These are phyloP conservation scores for Okamejei kenojei DNA, from an alignment of 2,797 vertebrate genomes.

Conservation along the genomic window DNA sequence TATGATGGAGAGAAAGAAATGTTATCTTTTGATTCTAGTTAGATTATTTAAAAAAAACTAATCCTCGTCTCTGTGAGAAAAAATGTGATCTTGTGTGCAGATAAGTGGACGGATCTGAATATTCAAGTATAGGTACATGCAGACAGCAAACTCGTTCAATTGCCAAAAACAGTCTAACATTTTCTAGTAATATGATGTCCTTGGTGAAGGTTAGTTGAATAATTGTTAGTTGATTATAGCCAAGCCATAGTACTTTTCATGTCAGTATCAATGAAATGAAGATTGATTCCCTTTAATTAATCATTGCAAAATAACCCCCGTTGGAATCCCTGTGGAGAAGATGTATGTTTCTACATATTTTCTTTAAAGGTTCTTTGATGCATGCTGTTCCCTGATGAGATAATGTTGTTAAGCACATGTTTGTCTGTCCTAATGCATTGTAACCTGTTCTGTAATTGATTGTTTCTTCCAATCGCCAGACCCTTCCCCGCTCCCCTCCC, in stretches of 20 bases:
- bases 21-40: background rate
- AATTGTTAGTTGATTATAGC: constrained; percentile 63
- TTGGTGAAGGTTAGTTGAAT: constrained; percentile 69
- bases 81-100: background rate
- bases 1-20: background rate
- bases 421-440: constrained; percentile 49
- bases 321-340: constrained; percentile 55
- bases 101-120: constrained; percentile 20
- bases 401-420: constrained; percentile 43
- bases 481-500: constrained; percentile 42
- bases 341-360: constrained; percentile 54
- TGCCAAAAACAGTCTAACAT: constrained; percentile 29
- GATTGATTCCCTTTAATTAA: constrained; percentile 71
- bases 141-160: constrained; percentile 28
- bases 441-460: constrained; percentile 46
- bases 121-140: background rate
- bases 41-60: constrained; percentile 9
- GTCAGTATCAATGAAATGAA: constrained; percentile 61
- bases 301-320: constrained; percentile 59
- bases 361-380: constrained; percentile 52
- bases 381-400: constrained; percentile 52
- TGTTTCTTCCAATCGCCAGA: constrained; percentile 41
- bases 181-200: constrained; percentile 52
- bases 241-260: constrained; percentile 59
- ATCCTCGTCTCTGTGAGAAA: background rate